phyloP scores from a whole-genome alignment of 2,113 vertebrate species.

The Cacatua alba region DNA sequence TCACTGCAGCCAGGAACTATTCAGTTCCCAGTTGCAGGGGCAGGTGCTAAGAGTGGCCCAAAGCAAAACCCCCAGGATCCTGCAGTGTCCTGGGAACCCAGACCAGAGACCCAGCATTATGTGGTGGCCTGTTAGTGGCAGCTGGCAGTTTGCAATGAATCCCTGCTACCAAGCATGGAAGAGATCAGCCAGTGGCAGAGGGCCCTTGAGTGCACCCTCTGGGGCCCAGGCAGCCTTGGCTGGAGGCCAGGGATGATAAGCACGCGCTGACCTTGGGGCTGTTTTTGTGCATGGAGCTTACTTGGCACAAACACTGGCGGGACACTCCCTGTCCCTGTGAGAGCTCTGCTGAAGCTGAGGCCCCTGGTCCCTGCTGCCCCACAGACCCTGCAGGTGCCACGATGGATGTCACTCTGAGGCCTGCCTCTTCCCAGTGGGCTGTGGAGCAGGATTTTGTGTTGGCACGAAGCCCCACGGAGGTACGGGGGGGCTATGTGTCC shows the following conservation, averaged over 20 bases:
- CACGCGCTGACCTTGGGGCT: slow-evolving; percentile 25
- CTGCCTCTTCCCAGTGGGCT: not conserved
- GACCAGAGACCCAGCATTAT: fast-evolving
- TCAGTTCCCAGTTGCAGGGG: fast-evolving
- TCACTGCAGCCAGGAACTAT: not conserved
- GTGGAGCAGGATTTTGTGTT: not conserved
- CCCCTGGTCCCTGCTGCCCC: not conserved
- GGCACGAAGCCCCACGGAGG: not conserved
- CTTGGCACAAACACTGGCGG: not conserved
- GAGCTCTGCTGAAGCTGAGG: not conserved
- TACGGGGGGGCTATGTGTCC: fast-evolving
- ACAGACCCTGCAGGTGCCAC: not conserved
- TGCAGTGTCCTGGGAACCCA: not conserved
- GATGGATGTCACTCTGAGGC: not conserved
- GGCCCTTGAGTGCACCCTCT: not conserved
- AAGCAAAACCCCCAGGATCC: not conserved
- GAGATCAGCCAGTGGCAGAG: not conserved
- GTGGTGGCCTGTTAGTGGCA: not conserved
- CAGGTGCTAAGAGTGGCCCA: not conserved
- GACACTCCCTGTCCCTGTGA: not conserved
- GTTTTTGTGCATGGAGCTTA: not conserved
- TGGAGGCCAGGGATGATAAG: slow-evolving; percentile 9
- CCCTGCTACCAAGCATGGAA: not conserved
- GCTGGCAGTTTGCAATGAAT: not conserved
- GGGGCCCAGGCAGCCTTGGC: not conserved